Base-by-base conservation (phyloP, 2,113 vertebrate genomes). In the Potamarius usumacintae region DNA sequence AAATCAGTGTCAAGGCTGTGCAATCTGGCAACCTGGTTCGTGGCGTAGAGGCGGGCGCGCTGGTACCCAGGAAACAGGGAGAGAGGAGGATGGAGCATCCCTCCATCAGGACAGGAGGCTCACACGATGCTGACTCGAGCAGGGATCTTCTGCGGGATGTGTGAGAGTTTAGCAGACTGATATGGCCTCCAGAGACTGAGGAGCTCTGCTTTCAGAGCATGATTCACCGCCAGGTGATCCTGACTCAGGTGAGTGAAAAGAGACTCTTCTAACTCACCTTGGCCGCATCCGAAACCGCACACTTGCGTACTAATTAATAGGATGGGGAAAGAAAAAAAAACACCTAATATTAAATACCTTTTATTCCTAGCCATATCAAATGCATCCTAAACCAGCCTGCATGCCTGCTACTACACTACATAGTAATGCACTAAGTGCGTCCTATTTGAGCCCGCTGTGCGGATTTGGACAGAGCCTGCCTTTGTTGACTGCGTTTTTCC, bases 161-260 rank as follows among this genome's bases (percentile, higher is more conserved):
- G 48, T 82, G 74, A 52, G 76, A 85, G 55, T 82, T 65, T 53
- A 30, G 79, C 58, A 42, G 81, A 30, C 2, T 12, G 84, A 58
- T 48, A 89, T 88, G 88, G 80, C 63, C 34, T 27, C 81, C 27
- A 67, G 63, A 62, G 84, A 63, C 72, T 86, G 80, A 89, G 83
- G 88, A 88, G 81, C 34, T 85, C 62, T 62, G 72, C 18, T 65
- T 50, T 80, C 65, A 86, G 87, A 90, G 88, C 83, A 92, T 92
- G 92, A 91, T 92, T 91, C 90, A 92, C 82, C 87, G 90, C 74
- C 92, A 92, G 91, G 88, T 92, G 90, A 91, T 89, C 85, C 88
- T 92, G 86, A 88, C 89, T 84, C 90, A 91, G 92, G 92, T 92
- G 85, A 91, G 91, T 25, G 71, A 25, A 8, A n/a, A 0, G 62